phyloP scores from a whole-genome alignment of 2,888 invertebrate species.

The Pardosa pseudoannulata region DNA sequence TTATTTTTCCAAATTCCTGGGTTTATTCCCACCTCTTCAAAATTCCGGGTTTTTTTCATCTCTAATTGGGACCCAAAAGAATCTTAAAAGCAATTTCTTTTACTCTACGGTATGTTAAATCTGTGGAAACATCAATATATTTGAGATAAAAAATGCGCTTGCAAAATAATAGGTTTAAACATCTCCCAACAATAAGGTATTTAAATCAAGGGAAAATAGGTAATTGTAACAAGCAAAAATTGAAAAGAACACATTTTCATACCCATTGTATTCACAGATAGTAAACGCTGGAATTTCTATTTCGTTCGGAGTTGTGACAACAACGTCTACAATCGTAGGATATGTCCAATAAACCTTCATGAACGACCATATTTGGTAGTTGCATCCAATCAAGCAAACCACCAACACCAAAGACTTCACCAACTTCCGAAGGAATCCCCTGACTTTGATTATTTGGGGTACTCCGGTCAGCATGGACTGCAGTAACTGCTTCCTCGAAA shows the following conservation, averaged over 20 bases:
- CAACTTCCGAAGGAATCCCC: slow-evolving; percentile 21
- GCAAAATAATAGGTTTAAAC: no score
- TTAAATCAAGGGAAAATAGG: no score
- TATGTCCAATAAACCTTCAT: slow-evolving; percentile 53
- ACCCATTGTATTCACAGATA: slow-evolving; percentile 49
- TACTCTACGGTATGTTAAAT: no score
- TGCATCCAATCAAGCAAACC: slow-evolving; percentile 27
- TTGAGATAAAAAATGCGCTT: no score
- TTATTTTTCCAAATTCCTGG: no score
- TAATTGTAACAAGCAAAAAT: no score
- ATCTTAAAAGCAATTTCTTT: no score
- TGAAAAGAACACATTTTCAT: neutral
- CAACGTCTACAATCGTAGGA: slow-evolving; percentile 50
- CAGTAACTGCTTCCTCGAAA: slow-evolving; percentile 30
- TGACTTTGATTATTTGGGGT: slow-evolving; percentile 42
- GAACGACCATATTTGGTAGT: slow-evolving; percentile 39
- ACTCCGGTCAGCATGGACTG: slow-evolving; percentile 40
- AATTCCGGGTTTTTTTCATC: no score
- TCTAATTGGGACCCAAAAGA: no score
- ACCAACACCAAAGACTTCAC: slow-evolving; percentile 39
- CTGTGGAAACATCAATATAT: no score
- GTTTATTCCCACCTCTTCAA: no score
- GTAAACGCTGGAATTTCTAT: slow-evolving; percentile 40
- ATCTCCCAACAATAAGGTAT: no score
- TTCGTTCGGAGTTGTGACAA: slow-evolving; percentile 24